Base-by-base conservation (phyloP, 2,888 invertebrate species). In the Hirtodrosophila duncani region DNA sequence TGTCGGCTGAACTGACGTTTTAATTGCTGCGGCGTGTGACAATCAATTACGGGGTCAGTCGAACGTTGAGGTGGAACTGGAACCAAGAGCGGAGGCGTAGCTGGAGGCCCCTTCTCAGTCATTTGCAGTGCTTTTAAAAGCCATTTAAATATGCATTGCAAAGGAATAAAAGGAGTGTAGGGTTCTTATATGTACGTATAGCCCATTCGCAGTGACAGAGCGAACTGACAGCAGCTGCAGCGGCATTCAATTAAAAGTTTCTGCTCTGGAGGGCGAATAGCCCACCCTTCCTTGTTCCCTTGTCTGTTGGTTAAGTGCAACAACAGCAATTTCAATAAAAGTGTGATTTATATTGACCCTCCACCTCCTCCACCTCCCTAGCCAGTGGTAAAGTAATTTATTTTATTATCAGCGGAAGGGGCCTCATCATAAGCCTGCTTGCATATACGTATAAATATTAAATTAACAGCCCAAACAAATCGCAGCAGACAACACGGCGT, bases 11-110 rank as follows among this genome's bases (percentile, higher is more conserved):
- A 24, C 59, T 66, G 75, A 70, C 79, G 63, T 61, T 79, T 66
- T 75, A 75, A 70, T 75, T 75, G 67, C 58, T 70, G 75, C 70
- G 63, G 67, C 56, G 53, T 52, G 59, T 75, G 67, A 70, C 70
- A 79, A 79, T 70, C 70, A 79, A 79, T 79, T 70, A 79, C 58
- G 38, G 55, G 55, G 70, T 60, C 66, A 74, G 48, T 53, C 43
- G 31, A n/a, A n/a, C n/a, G n/a, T n/a, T n/a, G n/a, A n/a, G n/a
- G n/a, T 24, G 3, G 24, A 24, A n/a, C n/a, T n/a, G n/a, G n/a
- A n/a, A n/a, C n/a, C n/a, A n/a, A n/a, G 53, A 61, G 61, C 45
- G 31, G 44, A 69, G 45, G 42, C 39, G 27, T 52, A 29, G 37
- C 42, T 44, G 43, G 18, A 20, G 20, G 14, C 27, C 50, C 27